phyloP scores from a whole-genome alignment of 2,888 invertebrate genomes.

The Marasmarcha lunaedactyla region DNA sequence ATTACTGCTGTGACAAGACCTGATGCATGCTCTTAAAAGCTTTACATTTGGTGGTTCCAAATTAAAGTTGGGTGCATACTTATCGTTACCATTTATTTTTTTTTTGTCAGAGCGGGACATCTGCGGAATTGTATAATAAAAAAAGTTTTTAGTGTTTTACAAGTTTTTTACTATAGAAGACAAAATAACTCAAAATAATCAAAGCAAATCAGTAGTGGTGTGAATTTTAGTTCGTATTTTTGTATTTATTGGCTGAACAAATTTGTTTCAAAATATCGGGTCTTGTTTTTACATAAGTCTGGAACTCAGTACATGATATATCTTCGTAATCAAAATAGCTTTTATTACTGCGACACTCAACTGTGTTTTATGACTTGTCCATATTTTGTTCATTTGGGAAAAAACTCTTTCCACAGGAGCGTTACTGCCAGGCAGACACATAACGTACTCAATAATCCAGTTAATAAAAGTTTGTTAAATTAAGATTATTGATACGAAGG shows the following conservation, averaged over 20 bases:
- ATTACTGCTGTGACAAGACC: too few species aligned
- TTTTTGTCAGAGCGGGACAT: slow-evolving; percentile 2
- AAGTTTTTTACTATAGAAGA: slow-evolving; percentile 1
- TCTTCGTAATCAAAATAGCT: slow-evolving; percentile 15
- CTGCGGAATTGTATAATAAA: background rate
- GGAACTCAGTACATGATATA: slow-evolving; percentile 11
- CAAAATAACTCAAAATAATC: background rate
- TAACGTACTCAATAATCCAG: slow-evolving; percentile 17
- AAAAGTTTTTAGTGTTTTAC: slow-evolving; percentile 2
- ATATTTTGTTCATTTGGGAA: slow-evolving; percentile 17
- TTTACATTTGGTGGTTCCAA: too few species aligned
- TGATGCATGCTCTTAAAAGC: too few species aligned
- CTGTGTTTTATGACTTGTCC: slow-evolving; percentile 16
- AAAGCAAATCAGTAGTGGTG: background rate
- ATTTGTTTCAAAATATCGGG: slow-evolving; percentile 8
- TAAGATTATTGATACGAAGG: slow-evolving; percentile 15
- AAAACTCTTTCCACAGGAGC: slow-evolving; percentile 17
- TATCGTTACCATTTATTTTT: slow-evolving; percentile 6
- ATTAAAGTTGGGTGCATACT: background rate
- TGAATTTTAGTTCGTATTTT: background rate
- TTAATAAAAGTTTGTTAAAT: slow-evolving; percentile 13
- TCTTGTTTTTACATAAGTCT: slow-evolving; percentile 13
- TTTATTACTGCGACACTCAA: slow-evolving; percentile 15
- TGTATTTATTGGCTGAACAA: slow-evolving; percentile 8
- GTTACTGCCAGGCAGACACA: slow-evolving; percentile 17